Percentiles rank a stretch among this genome's conserved stretches.
Evolutionary conservation across 1,140 invertebrate species (phyloP).

Genomic region (Megalonaias nervosa): DNA sequence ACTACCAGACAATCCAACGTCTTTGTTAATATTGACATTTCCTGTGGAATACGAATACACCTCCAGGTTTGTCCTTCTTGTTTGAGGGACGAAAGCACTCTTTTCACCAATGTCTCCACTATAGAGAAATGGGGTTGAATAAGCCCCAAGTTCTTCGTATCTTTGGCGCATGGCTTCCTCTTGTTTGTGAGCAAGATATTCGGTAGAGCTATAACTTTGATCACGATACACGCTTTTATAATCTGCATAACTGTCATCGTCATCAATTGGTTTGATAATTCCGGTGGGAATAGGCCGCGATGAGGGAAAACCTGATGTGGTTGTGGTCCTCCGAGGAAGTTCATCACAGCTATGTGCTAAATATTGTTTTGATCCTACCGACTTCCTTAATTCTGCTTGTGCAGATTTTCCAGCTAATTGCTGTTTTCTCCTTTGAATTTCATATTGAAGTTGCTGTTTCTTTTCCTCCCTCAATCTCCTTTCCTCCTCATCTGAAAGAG

Average conservation of each 20-base stretch:
- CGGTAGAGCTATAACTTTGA: slow-evolving; percentile 67
- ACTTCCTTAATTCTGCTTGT: slow-evolving; percentile 73
- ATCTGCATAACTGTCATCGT: slow-evolving; percentile 44
- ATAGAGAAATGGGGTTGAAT: slow-evolving; percentile 50
- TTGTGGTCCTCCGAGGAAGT: slow-evolving; percentile 48
- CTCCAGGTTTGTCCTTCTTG: slow-evolving; percentile 17
- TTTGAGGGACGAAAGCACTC: slow-evolving; percentile 35
- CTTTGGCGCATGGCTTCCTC: slow-evolving; percentile 50
- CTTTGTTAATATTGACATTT: slow-evolving; percentile 36
- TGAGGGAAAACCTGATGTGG: slow-evolving; percentile 22
- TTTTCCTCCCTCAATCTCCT: slow-evolving; percentile 73
- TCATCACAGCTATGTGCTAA: slow-evolving; percentile 64
- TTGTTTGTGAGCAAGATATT: slow-evolving; percentile 67
- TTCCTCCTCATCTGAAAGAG: slow-evolving; percentile 55
- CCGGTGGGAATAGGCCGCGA: slow-evolving; percentile 70
- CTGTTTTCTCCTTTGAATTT: slow-evolving; percentile 77
- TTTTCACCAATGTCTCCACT: slow-evolving; percentile 41
- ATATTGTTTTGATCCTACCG: slow-evolving; percentile 25
- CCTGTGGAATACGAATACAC: slow-evolving; percentile 37
- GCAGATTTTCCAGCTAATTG: slow-evolving; percentile 78
- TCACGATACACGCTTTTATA: slow-evolving; percentile 22
- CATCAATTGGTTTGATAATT: slow-evolving; percentile 67
- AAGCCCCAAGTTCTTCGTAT: slow-evolving; percentile 44
- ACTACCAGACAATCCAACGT: slow-evolving; percentile 56
- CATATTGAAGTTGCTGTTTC: slow-evolving; percentile 77